Evolutionary conservation across 2,888 invertebrate genomes (phyloP).

Genomic region (Hermaeophaga mercurialis): DNA sequence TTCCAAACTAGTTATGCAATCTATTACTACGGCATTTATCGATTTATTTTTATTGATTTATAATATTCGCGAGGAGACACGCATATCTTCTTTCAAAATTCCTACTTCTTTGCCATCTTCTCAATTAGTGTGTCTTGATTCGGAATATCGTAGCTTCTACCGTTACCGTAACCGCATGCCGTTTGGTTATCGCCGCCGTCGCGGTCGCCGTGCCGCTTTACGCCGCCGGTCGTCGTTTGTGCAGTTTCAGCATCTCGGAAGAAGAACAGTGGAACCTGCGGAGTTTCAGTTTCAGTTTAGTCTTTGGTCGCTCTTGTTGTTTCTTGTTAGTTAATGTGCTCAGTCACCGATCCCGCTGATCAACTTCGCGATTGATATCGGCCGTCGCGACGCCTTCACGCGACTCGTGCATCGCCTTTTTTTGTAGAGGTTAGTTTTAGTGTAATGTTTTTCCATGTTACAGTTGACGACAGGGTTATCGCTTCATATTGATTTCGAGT

Average conservation of each 20-base stretch:
- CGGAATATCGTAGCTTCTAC: constrained; percentile 17
- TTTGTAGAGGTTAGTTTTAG: constrained; percentile 1
- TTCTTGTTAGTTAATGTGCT: constrained; percentile 2
- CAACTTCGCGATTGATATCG: constrained; percentile 24
- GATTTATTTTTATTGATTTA: no score
- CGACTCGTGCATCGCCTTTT: background rate
- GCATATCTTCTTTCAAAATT: background rate
- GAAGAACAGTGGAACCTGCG: background rate
- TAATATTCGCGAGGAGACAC: no score
- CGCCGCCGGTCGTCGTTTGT: constrained; percentile 8
- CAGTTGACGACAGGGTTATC: no score
- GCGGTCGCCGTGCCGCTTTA: constrained; percentile 7
- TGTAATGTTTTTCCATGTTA: background rate
- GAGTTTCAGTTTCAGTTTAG: constrained; percentile 4
- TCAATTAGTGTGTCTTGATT: constrained; percentile 28
- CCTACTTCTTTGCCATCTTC: constrained; percentile 30
- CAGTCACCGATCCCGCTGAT: constrained; percentile 24
- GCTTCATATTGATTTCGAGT: no score
- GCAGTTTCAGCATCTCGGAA: constrained; percentile 14
- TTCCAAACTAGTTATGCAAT: no score
- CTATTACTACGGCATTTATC: no score
- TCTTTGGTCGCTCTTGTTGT: constrained; percentile 4
- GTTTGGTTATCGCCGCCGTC: constrained; percentile 1
- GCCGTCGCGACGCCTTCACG: constrained; percentile 21
- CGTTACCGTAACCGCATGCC: constrained; percentile 18